Base-by-base conservation (phyloP, 1,140 invertebrate genomes). In the Hycleus phaleratus region DNA sequence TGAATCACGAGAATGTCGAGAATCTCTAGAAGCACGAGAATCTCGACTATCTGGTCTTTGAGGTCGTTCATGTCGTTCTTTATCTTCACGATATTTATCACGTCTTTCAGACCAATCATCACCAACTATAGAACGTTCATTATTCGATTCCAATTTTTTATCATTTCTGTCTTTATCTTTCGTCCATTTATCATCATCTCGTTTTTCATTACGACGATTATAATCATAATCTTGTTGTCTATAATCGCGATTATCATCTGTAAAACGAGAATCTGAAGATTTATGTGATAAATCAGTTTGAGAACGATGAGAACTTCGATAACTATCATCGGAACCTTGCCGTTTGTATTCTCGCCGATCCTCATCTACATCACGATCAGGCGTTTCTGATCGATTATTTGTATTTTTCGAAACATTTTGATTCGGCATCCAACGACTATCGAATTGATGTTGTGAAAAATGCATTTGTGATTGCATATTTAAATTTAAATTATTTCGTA, bases 31-130 rank as follows among this genome's bases (percentile, higher is more conserved):
- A 1, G 78, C 69, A 26, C 78, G 73, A 60, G 78, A 78, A 59
- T 79, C 79, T 9, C 80, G 76, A 45, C 81, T 82, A 63, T 84
- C 83, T 1, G 82, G 81, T 56, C 80, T 72, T n/a, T 79, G 77
- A 0, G 81, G 81, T 6, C 79, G 73, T 48, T 80, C 79, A 38
- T 71, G 39, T 32, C 26, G 10, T 24, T 32, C 39, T 38, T 62
- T 57, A 7, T 62, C 60, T 26, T 68, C 65, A 32, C 60, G 49
- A 18, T 64, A 54, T 45, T 67, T 68, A 10, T 71, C 64, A 38
- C 55, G 46, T 46, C 59, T 62, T 3, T 70, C 66, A 7, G 59
- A 40, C 26, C 59, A 50, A 11, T 56, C 46, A 6, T 57, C 59
- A 38, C 48, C 24, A 24, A 38, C 46, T 2, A n/a, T 49, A 46